Evolutionary conservation across 1,140 invertebrate genomes (phyloP), one percentile per base, ranked within the genome.

Genomic region (Zaprionus gabonicus): DNA sequence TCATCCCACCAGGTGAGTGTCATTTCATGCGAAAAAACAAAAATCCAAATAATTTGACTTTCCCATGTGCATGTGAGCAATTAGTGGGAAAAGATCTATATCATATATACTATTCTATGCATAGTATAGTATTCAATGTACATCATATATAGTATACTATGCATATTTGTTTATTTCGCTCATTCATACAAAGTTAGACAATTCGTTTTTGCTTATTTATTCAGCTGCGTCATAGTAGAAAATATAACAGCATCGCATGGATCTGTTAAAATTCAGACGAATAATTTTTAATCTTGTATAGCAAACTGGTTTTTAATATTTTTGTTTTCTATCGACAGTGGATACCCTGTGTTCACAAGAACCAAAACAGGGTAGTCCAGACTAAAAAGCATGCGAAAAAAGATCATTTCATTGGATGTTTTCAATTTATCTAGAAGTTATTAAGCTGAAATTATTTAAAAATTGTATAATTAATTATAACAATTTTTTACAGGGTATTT

Each of bases 1-100:
- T 76, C 91, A 92, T 78, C 91, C 72, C 38, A 92, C 91, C 3
- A 80, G 91, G 91, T 92, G 68, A 79, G 71, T 49, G 3, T 10
- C 3, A 12, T 58, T 49, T 4, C 57, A 67, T 20, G 57, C 44
- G 13, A 49, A 23, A 49, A 20, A 7, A 49, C 7, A 31, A 9
- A 31, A 31, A 9, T 31, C 1, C 28, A 31, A 23, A 23, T 41
- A 5, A 49, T 51, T 9, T 1, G 3, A 38, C 10, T 12, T 17
- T 25, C 28, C 34, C n/a, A 62, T 38, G 38, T 36, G 15, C 15
- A 65, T 13, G n/a, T 15, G 6, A 17, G 31, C 3, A n/a, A 53
- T 36, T 64, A 34, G 13, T 15, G 12, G 25, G 6, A 13, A 56
- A 56, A 56, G n/a, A 4, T 41, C 4, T 41, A 5, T 27, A 27